Conservation (phyloP, 2,797 vertebrate species). For the Arnoldichthys spilopterus region DNA sequence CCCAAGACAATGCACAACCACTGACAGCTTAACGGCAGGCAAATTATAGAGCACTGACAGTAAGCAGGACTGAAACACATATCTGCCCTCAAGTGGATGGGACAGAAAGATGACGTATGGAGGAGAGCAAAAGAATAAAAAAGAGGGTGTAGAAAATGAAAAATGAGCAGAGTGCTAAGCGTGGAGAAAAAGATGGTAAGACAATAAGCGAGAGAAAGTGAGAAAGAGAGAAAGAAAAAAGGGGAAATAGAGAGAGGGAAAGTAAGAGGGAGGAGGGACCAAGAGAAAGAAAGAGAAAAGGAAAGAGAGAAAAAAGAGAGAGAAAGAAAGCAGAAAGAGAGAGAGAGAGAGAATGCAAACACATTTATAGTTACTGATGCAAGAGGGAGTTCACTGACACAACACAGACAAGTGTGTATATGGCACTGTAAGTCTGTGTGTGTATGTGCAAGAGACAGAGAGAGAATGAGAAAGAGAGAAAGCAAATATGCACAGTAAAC, state of each 20-base stretch:
- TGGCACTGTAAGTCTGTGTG: not conserved
- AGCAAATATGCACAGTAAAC: too few species aligned
- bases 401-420: not conserved
- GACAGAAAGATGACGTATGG: slow-evolving; percentile 42
- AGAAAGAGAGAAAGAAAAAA: not conserved
- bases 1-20: slow-evolving; percentile 22
- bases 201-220: not conserved
- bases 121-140: not conserved
- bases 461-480: too few species aligned
- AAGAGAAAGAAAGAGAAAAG: too few species aligned
- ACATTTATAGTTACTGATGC: slow-evolving; percentile 7
- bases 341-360: not conserved
- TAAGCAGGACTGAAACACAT: slow-evolving; percentile 20
- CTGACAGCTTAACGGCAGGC: slow-evolving; percentile 47
- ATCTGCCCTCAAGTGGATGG: slow-evolving; percentile 43
- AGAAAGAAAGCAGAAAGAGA: too few species aligned
- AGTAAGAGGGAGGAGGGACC: too few species aligned
- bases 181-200: not conserved
- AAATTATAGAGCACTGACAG: slow-evolving; percentile 36
- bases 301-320: not conserved
- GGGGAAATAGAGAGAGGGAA: too few species aligned
- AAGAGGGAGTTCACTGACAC: not conserved
- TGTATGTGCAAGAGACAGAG: not conserved
- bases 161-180: not conserved
- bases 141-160: not conserved